Conservation (phyloP, 2,113 vertebrate genomes). For the Caracal caracal region DNA sequence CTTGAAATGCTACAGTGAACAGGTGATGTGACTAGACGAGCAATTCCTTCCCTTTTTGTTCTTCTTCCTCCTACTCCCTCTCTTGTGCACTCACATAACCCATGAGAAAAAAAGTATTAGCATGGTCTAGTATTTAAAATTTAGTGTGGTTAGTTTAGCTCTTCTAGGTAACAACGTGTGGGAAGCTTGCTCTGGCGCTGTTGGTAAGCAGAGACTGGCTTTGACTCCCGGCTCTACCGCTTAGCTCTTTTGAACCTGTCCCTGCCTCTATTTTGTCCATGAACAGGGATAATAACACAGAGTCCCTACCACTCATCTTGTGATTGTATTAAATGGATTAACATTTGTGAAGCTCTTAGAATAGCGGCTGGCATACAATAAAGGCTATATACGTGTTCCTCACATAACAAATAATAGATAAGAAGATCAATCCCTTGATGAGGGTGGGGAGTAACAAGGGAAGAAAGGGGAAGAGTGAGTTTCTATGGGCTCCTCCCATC, state of each 20-base stretch:
- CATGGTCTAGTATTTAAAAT: not conserved
- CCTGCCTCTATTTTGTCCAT: not conserved
- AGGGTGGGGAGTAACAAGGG: not conserved
- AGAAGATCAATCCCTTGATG: not conserved
- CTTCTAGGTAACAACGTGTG: accelerated
- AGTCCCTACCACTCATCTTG: not conserved
- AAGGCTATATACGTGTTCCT: not conserved
- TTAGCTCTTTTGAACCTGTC: not conserved
- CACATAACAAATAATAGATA: not conserved
- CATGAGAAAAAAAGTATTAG: not conserved
- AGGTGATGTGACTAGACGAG: not conserved
- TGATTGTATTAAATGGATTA: not conserved
- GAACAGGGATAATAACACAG: not conserved
- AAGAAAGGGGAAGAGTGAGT: too few relatives aligned
- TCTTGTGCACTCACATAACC: too few relatives aligned
- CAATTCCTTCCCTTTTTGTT: accelerated
- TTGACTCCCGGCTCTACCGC: not conserved
- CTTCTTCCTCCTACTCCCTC: not conserved
- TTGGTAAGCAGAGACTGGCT: not conserved
- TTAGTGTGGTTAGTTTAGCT: too few relatives aligned
- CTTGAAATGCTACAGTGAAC: not conserved
- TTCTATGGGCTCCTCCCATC: not conserved
- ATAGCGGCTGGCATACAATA: not conserved
- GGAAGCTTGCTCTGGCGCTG: not conserved
- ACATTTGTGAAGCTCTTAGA: not conserved